phyloP scores from a whole-genome alignment of 2,113 vertebrate genomes.

The Phainopepla nitens region DNA sequence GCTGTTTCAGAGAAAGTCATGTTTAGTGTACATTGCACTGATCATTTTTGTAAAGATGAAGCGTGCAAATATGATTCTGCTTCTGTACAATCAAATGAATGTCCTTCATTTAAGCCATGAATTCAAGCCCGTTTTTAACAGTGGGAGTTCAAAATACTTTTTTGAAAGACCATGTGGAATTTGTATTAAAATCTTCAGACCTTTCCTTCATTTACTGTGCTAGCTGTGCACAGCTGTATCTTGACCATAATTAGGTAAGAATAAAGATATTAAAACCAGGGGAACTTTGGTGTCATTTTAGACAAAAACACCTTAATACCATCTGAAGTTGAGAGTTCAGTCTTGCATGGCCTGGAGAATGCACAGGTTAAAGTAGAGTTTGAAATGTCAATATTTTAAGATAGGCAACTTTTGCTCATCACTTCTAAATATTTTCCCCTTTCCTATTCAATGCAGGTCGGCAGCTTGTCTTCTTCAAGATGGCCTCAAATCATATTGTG shows the following conservation, averaged over 20 bases:
- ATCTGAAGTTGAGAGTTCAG: background rate
- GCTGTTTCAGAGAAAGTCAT: background rate
- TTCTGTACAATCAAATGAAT: background rate
- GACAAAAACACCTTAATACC: background rate
- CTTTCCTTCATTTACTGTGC: background rate
- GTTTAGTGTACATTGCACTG: background rate
- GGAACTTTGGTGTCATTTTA: background rate
- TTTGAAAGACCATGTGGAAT: background rate
- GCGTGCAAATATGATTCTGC: background rate
- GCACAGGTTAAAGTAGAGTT: background rate
- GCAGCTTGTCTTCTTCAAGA: conserved; percentile 87
- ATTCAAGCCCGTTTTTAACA: background rate
- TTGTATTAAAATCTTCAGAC: background rate
- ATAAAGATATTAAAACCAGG: background rate
- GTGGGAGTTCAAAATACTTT: background rate
- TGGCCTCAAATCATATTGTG: conserved; percentile 73
- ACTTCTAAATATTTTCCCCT: background rate
- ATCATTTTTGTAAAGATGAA: background rate
- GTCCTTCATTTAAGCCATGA: background rate
- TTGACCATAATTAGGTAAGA: background rate
- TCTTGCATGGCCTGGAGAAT: background rate
- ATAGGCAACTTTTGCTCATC: background rate
- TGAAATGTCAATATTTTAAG: background rate
- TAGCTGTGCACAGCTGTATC: background rate
- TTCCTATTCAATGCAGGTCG: conserved; percentile 71